These are phyloP conservation scores for Augiades crinisus DNA, from an alignment of 2,888 invertebrate genomes.

Conservation along the genomic window DNA sequence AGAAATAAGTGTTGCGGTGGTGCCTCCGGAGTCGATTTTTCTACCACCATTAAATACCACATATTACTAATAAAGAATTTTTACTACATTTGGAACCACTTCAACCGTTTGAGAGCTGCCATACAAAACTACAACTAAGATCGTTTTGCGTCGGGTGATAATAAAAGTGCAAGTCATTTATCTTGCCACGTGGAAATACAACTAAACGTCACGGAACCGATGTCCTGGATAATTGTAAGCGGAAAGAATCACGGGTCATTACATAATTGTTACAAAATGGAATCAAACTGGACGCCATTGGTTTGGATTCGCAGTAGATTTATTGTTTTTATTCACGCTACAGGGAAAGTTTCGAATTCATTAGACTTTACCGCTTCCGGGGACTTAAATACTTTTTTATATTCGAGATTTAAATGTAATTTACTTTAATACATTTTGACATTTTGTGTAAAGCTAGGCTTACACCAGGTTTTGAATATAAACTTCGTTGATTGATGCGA, in stretches of 20 bases:
- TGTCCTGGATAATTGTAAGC: slow-evolving; percentile 10
- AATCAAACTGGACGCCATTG: slow-evolving; percentile 8
- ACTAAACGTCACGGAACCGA: slow-evolving; percentile 13
- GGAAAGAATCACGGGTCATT: slow-evolving; percentile 23
- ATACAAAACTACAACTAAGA: too few relatives aligned
- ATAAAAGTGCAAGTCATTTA: slow-evolving; percentile 6
- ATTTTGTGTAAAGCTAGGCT: neutral
- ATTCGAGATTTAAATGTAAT: slow-evolving; percentile 3
- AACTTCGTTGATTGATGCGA: too few relatives aligned
- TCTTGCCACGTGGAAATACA: slow-evolving; percentile 2
- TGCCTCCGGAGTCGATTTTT: too few relatives aligned
- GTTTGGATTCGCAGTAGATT: slow-evolving; percentile 17
- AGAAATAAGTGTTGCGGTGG: too few relatives aligned
- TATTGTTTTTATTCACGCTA: slow-evolving; percentile 20
- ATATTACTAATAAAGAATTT: too few relatives aligned
- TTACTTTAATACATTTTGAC: neutral
- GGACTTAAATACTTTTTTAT: slow-evolving; percentile 3
- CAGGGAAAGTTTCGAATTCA: slow-evolving; percentile 15
- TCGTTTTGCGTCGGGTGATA: neutral
- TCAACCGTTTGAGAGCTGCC: too few relatives aligned
- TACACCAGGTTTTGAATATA: too few relatives aligned
- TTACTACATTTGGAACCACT: too few relatives aligned
- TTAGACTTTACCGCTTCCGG: slow-evolving; percentile 9
- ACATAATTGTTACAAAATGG: slow-evolving; percentile 22
- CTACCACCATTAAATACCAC: too few relatives aligned